Evolutionary conservation across 2,113 vertebrate genomes (phyloP).

Genomic region (Meleagris gallopavo): DNA sequence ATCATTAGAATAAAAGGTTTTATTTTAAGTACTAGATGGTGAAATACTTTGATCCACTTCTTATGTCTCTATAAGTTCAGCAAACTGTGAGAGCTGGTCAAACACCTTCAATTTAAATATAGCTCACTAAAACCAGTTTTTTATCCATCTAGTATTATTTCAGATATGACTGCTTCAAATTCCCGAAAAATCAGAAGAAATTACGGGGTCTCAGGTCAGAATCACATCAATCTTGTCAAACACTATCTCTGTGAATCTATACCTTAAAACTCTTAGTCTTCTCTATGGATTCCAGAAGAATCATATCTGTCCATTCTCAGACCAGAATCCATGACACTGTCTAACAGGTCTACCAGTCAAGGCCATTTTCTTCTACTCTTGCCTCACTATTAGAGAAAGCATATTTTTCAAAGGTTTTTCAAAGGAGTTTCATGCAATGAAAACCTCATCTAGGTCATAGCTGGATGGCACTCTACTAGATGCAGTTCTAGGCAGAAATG

Average conservation of each 20-base stretch:
- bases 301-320: background rate
- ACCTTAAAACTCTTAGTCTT: background rate
- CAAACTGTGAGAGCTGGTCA: background rate
- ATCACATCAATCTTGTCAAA: background rate
- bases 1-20: background rate
- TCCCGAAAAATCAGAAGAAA: background rate
- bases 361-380: background rate
- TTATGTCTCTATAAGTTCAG: background rate
- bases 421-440: background rate
- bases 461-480: background rate
- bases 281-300: background rate
- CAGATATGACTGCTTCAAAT: background rate
- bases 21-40: background rate
- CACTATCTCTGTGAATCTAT: background rate
- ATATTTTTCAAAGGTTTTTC: too few relatives aligned
- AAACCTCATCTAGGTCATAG: background rate
- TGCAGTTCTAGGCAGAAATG: background rate
- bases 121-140: background rate
- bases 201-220: background rate
- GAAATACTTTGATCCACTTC: background rate
- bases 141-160: background rate
- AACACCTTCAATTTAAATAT: background rate
- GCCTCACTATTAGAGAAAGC: background rate
- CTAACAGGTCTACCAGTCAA: background rate
- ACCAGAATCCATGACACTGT: too few relatives aligned